A percentile compares a stretch with the other conserved stretches of the same genome.
Evolutionary conservation across 2,113 vertebrate genomes (phyloP).

Genomic region (Ailuropoda melanoleuca): DNA sequence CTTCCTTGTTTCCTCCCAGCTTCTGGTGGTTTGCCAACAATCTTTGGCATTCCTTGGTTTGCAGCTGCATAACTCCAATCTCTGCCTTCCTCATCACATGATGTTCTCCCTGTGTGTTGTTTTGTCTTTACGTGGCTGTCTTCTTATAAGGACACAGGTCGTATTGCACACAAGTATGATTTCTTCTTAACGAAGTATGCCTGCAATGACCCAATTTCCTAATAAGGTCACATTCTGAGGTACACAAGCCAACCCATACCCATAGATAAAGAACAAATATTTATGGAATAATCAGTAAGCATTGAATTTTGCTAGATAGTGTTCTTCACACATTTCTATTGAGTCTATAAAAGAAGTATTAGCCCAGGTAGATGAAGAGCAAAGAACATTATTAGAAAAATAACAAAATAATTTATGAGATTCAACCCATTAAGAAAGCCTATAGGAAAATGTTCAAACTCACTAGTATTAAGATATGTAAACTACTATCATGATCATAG

Average conservation of each 20-base stretch:
- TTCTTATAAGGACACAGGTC: not conserved
- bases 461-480: not conserved
- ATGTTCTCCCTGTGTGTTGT: not conserved
- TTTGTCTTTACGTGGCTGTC: not conserved
- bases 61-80: not conserved
- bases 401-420: not conserved
- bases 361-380: not conserved
- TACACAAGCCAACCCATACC: not conserved
- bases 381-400: not conserved
- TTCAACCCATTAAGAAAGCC: not conserved
- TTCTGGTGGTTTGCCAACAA: not conserved
- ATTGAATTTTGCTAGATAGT: not conserved
- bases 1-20: not conserved
- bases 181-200: not conserved
- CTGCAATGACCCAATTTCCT: not conserved
- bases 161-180: not conserved
- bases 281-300: not conserved
- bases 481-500: not conserved
- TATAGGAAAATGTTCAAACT: not conserved
- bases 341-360: not conserved
- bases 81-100: not conserved
- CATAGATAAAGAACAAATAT: not conserved
- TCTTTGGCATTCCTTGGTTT: not conserved
- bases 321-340: not conserved
- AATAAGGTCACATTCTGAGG: not conserved